These are phyloP conservation scores for Myiothlypis chrysogaster DNA, from an alignment of 2,797 vertebrate genomes.

Conservation along the genomic window DNA sequence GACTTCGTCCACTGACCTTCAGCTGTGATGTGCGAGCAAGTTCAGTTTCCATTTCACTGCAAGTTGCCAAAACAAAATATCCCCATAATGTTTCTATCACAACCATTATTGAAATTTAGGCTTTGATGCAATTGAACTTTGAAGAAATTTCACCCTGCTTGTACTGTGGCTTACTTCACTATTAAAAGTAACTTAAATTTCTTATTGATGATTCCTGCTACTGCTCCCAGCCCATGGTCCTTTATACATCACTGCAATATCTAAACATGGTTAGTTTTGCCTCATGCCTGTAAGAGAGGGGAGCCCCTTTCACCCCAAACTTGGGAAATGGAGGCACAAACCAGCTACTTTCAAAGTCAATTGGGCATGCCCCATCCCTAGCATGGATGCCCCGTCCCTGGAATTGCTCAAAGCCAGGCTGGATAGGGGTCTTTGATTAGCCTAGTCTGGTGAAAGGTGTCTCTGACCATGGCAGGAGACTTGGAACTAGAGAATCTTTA, in stretches of 20 bases:
- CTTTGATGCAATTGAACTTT: too few species aligned
- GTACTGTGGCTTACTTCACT: too few species aligned
- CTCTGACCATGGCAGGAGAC: background rate
- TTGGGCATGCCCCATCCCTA: background rate
- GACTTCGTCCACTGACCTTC: background rate
- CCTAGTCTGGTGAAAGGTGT: background rate
- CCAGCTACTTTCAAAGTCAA: background rate
- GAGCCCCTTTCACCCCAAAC: background rate
- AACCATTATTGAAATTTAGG: background rate
- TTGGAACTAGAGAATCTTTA: background rate
- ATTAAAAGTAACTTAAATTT: too few species aligned
- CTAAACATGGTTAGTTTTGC: too few species aligned
- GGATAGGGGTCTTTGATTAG: background rate
- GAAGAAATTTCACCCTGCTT: too few species aligned
- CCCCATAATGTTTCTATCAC: background rate
- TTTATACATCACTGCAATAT: too few species aligned
- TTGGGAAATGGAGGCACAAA: background rate
- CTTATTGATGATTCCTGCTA: too few species aligned
- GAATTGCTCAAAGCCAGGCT: background rate
- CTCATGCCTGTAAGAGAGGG: too few species aligned
- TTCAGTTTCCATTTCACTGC: background rate
- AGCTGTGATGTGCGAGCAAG: rapidly evolving
- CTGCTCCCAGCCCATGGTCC: too few species aligned
- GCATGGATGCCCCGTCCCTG: background rate
- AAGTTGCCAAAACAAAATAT: background rate